These are phyloP conservation scores for Aphelinus certus DNA, from an alignment of 1,140 invertebrate species.

Conservation along the genomic window DNA sequence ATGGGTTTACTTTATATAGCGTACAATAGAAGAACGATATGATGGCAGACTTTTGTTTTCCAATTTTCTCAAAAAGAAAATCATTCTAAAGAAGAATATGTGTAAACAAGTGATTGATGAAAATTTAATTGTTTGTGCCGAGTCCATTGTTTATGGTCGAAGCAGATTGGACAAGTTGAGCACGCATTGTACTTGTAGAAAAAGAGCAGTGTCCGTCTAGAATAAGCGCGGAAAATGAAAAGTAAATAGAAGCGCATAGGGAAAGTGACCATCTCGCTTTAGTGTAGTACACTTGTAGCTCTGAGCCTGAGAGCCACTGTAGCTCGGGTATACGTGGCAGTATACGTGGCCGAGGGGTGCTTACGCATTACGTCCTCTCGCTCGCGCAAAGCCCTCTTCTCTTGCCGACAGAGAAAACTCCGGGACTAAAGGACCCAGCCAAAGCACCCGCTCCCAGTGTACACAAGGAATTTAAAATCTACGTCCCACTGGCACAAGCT, in stretches of 20 bases:
- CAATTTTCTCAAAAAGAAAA: neutral
- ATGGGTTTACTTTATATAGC: too few relatives aligned
- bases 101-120: neutral
- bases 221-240: constrained; percentile 21
- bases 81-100: too few relatives aligned
- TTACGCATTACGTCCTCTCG: neutral
- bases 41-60: neutral
- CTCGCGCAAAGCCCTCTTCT: neutral
- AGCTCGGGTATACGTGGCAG: neutral
- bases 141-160: too few relatives aligned
- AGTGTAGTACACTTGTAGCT: constrained; percentile 3
- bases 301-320: constrained; percentile 10
- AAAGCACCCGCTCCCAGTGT: constrained; percentile 10
- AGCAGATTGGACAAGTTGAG: too few relatives aligned
- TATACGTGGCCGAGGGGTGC: neutral
- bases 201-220: neutral
- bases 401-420: neutral
- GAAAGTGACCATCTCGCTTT: constrained; percentile 21
- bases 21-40: too few relatives aligned
- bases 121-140: neutral
- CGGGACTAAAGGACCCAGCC: neutral
- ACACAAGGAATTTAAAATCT: constrained; percentile 10
- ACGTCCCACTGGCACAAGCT: neutral
- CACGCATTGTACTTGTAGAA: too few relatives aligned
- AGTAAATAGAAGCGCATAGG: constrained; percentile 10